Percentiles rank a stretch among this genome's conserved stretches.
phyloP scores from a whole-genome alignment of 1,140 invertebrate species.

The Pinna nobilis region DNA sequence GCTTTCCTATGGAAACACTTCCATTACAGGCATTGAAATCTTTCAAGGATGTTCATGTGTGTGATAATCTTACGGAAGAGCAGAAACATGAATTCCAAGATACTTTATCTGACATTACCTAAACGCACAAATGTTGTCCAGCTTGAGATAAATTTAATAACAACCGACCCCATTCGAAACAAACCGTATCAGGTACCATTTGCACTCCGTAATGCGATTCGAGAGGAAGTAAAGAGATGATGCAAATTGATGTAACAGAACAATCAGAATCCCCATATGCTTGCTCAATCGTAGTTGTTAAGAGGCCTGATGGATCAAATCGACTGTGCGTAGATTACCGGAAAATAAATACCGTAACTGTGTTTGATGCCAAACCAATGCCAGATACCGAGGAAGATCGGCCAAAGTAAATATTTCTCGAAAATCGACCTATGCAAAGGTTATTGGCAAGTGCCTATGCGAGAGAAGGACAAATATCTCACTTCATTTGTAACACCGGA shows the following conservation, averaged over 20 bases:
- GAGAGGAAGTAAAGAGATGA: conserved; percentile 70
- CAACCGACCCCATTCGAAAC: conserved; percentile 10
- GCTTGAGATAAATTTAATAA: conserved; percentile 27
- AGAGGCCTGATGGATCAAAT: conserved; percentile 19
- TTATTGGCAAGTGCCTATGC: conserved; percentile 24
- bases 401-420: conserved; percentile 2
- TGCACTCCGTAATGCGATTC: conserved; percentile 65
- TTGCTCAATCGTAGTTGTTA: conserved; percentile 17
- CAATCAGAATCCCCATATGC: conserved; percentile 42
- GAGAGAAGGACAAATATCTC: background rate
- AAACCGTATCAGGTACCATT: conserved; percentile 63
- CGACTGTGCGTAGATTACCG: conserved; percentile 26
- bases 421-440: conserved; percentile 24
- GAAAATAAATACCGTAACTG: conserved; percentile 10
- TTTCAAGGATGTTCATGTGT: conserved; percentile 33
- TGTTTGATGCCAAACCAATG: conserved; percentile 33
- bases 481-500: conserved; percentile 17
- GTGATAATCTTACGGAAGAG: conserved; percentile 26
- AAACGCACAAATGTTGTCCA: conserved; percentile 26
- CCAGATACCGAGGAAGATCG: conserved; percentile 19
- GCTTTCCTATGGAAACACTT: background rate
- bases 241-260: conserved; percentile 68
- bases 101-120: conserved; percentile 43
- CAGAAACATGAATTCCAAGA: conserved; percentile 38
- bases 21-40: background rate